phyloP scores from a whole-genome alignment of 2,888 invertebrate species.

The Ganaspis brasiliensis region DNA sequence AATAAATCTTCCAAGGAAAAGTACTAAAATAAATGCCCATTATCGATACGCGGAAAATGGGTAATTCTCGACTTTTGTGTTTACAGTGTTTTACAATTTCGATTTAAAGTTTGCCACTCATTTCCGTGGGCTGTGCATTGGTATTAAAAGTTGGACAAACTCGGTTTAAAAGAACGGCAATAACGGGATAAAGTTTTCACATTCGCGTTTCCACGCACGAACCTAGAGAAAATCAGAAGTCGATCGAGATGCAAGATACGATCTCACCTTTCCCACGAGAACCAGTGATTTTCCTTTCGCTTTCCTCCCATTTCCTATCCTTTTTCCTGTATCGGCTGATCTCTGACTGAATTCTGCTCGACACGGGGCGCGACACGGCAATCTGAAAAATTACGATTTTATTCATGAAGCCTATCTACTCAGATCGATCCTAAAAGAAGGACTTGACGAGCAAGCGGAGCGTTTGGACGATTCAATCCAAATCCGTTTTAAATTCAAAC shows the following conservation, averaged over 20 bases:
- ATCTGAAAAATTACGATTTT: slow-evolving; percentile 77
- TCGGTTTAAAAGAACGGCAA: slow-evolving; percentile 39
- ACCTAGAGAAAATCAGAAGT: slow-evolving; percentile 29
- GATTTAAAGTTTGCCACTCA: slow-evolving; percentile 37
- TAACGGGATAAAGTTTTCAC: slow-evolving; percentile 32
- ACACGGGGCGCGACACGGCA: slow-evolving; percentile 63
- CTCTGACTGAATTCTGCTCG: slow-evolving; percentile 64
- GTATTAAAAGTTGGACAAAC: slow-evolving; percentile 38
- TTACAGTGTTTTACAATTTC: slow-evolving; percentile 33
- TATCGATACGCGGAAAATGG: slow-evolving; percentile 11
- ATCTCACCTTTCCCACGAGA: slow-evolving; percentile 59
- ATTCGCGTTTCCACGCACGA: slow-evolving; percentile 36
- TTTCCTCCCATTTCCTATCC: slow-evolving; percentile 52
- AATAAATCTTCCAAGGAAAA: neutral
- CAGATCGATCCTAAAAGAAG: slow-evolving; percentile 68
- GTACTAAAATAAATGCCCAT: neutral
- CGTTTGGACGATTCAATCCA: slow-evolving; percentile 64
- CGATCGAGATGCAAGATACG: slow-evolving; percentile 49
- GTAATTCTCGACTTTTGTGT: slow-evolving; percentile 14
- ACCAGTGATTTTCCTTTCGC: slow-evolving; percentile 58
- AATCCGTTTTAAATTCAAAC: slow-evolving; percentile 62
- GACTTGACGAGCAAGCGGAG: slow-evolving; percentile 56
- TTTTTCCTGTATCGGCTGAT: slow-evolving; percentile 64
- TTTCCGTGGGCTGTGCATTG: slow-evolving; percentile 22
- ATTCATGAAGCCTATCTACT: slow-evolving; percentile 76